Evolutionary conservation across 1,140 invertebrate genomes (phyloP).

Genomic region (Leptopilina clavipes): DNA sequence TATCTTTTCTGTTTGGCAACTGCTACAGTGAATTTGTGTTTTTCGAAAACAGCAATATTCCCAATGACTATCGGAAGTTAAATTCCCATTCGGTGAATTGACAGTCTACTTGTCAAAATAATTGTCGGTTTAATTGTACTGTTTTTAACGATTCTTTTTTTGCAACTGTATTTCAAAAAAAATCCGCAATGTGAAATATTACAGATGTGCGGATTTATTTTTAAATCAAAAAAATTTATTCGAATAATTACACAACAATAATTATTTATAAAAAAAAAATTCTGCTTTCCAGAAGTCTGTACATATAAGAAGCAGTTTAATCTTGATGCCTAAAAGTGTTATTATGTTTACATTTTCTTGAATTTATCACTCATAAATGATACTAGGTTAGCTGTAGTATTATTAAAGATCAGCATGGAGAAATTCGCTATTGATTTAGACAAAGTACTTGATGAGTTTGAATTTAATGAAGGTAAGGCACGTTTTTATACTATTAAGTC

Average conservation of each 20-base stretch:
- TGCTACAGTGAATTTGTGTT: neutral
- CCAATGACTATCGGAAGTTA: neutral
- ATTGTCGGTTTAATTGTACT: neutral
- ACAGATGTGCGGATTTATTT: neutral
- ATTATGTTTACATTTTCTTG: neutral
- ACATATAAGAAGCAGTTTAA: neutral
- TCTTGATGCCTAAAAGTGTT: neutral
- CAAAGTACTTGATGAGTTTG: slow-evolving; percentile 91
- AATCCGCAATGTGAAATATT: slow-evolving; percentile 9
- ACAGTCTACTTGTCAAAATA: slow-evolving; percentile 18
- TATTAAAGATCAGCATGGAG: slow-evolving; percentile 75
- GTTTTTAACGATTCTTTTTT: neutral
- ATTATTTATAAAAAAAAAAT: neutral
- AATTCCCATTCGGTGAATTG: slow-evolving; percentile 1
- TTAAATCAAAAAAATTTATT: neutral
- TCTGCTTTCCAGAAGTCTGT: neutral
- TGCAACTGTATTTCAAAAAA: neutral
- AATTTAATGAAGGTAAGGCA: slow-evolving; percentile 81
- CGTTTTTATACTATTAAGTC: neutral
- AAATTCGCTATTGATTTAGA: slow-evolving; percentile 88
- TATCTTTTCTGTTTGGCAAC: neutral
- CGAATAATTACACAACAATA: neutral
- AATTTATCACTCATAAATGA: neutral
- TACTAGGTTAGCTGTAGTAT: neutral
- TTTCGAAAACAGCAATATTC: neutral